These are phyloP conservation scores for Paramuricea clavata DNA, from an alignment of 92 coral and sea anemone species.

Conservation along the genomic window DNA sequence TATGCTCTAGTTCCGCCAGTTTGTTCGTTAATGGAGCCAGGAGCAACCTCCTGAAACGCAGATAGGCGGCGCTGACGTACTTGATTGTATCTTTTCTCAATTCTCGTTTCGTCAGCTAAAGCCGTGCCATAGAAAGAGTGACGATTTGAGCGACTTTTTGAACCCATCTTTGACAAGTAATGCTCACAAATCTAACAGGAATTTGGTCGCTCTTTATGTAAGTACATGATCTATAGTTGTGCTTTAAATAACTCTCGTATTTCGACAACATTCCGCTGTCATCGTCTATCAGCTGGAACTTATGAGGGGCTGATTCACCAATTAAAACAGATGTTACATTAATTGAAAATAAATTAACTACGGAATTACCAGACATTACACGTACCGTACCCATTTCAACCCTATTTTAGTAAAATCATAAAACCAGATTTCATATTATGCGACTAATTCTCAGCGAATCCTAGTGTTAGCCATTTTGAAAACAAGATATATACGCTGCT, in stretches of 20 bases:
- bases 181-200: neutral
- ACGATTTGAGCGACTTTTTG: slow-evolving; percentile 32
- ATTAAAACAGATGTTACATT: slow-evolving; percentile 28
- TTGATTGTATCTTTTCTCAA: slow-evolving; percentile 39
- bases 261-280: slow-evolving; percentile 7
- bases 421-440: too few relatives aligned
- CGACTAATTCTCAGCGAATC: too few relatives aligned
- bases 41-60: slow-evolving; percentile 15
- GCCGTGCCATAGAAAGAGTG: slow-evolving; percentile 45
- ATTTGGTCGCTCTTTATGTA: neutral
- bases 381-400: neutral
- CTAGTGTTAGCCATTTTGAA: too few relatives aligned
- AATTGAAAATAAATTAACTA: slow-evolving; percentile 29
- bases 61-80: slow-evolving; percentile 36
- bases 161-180: slow-evolving; percentile 8
- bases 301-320: slow-evolving; percentile 24
- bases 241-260: neutral
- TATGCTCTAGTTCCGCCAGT: neutral
- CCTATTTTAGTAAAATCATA: neutral
- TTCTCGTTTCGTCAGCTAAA: slow-evolving; percentile 31
- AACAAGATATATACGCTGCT: too few relatives aligned
- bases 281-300: slow-evolving; percentile 10
- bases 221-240: neutral
- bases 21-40: neutral
- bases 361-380: neutral